Percentiles rank a stretch among this genome's conserved stretches.
Conservation (phyloP, 2,113 vertebrate species). For the Orientallactaga bullata region DNA sequence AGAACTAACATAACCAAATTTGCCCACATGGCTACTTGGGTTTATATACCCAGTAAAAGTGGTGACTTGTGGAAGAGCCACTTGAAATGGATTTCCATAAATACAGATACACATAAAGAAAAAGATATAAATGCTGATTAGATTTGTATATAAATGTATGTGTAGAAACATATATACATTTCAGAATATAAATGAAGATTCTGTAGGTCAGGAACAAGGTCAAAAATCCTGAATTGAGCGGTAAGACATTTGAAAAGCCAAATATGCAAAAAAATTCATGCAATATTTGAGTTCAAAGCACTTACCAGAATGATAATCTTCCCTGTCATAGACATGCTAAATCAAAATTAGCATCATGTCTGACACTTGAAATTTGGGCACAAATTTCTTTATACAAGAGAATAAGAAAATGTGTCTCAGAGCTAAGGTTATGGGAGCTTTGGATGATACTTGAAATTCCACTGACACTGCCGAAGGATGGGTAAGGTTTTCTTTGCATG, state of each 20-base stretch:
- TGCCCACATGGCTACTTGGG: no score
- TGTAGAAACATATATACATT: neutral
- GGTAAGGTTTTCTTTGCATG: no score
- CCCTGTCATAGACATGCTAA: conserved; percentile 55
- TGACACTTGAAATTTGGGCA: conserved; percentile 74
- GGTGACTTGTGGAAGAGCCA: no score
- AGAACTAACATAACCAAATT: no score
- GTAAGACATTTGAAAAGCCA: conserved; percentile 16
- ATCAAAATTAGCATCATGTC: conserved; percentile 65
- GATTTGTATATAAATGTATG: neutral
- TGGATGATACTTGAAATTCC: conserved; percentile 38
- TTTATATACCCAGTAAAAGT: no score
- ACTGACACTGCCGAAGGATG: neutral
- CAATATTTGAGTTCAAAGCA: conserved; percentile 55
- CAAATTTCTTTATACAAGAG: conserved; percentile 54
- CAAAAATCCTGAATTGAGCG: neutral
- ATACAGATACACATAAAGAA: neutral
- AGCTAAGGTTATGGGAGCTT: conserved; percentile 53
- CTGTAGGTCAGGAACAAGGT: conserved; percentile 17
- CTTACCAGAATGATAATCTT: conserved; percentile 61
- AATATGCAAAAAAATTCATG: conserved; percentile 5
- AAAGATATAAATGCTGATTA: neutral
- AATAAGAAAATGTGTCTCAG: conserved; percentile 56
- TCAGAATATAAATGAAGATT: conserved; percentile 5
- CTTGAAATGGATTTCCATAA: neutral